Evolutionary conservation across 2,113 vertebrate genomes (phyloP).

Genomic region (Pseudonaja textilis): DNA sequence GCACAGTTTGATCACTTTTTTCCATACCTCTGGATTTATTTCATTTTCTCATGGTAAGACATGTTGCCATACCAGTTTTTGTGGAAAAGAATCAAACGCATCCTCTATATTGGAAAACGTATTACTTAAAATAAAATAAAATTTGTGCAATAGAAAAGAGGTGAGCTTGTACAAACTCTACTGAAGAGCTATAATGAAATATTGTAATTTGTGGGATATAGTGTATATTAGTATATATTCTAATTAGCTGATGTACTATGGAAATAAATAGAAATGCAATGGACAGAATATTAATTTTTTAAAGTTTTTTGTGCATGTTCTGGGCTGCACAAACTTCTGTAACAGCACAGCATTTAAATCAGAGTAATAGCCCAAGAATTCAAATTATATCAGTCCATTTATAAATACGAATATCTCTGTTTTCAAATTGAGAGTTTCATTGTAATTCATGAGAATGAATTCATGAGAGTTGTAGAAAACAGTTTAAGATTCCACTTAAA

Average conservation of each 20-base stretch:
- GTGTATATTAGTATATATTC: background rate
- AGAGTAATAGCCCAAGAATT: background rate
- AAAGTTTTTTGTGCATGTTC: background rate
- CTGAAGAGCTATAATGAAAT: background rate
- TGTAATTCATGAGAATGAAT: background rate
- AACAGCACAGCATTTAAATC: background rate
- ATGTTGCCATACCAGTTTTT: conserved; percentile 20
- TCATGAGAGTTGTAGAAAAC: background rate
- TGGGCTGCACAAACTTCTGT: background rate
- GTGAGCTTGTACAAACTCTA: background rate
- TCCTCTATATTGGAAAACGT: background rate
- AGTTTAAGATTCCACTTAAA: background rate
- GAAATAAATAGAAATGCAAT: background rate
- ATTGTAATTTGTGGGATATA: background rate
- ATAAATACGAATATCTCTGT: background rate
- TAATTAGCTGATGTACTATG: background rate
- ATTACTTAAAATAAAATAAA: conserved; percentile 6
- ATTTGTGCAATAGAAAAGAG: background rate
- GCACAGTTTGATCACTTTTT: conserved; percentile 46
- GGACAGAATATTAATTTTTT: background rate
- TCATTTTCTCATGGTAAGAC: conserved; percentile 33
- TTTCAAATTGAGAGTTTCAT: background rate
- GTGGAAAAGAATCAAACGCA: background rate
- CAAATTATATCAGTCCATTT: background rate
- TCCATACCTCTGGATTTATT: conserved; percentile 46